These are phyloP conservation scores for Ophiothrix spiculata DNA, from an alignment of 35 echinoderm and acorn worm genomes.

Conservation along the genomic window DNA sequence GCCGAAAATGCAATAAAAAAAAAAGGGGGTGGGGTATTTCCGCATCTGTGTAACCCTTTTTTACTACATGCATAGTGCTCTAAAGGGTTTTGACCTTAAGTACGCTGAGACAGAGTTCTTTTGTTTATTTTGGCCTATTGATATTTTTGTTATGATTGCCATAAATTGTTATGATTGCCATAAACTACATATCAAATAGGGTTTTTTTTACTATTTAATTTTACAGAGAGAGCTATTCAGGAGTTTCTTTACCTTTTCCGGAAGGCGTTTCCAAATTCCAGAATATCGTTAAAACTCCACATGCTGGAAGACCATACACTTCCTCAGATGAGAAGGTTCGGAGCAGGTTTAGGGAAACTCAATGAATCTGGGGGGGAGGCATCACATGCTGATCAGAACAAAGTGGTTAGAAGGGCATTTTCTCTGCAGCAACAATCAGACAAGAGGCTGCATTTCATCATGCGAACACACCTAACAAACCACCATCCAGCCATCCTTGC, in stretches of 20 bases:
- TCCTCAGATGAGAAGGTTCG: background rate
- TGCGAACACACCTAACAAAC: background rate
- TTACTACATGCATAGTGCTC: no score
- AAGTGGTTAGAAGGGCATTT: background rate
- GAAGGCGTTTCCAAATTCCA: background rate
- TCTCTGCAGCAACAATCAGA: background rate
- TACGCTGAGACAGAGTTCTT: no score
- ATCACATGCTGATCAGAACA: conserved; percentile 18
- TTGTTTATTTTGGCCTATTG: no score
- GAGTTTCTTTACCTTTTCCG: conserved; percentile 3
- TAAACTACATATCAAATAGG: background rate
- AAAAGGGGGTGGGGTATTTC: no score
- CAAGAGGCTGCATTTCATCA: background rate
- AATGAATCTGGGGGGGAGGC: conserved; percentile 25
- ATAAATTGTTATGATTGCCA: background rate
- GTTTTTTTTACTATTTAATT: background rate
- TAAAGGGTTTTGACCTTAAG: no score
- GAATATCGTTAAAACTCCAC: conserved; percentile 17
- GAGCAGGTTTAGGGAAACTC: conserved; percentile 9
- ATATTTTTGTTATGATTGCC: no score
- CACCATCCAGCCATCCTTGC: background rate
- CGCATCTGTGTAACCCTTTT: no score
- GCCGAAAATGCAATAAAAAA: no score
- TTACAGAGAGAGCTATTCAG: background rate
- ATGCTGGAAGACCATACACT: conserved; percentile 27